A percentile compares a stretch with the other conserved stretches of the same genome.
Evolutionary conservation across 2,113 vertebrate genomes (phyloP).

Genomic region (Gasterosteus nipponicus): DNA sequence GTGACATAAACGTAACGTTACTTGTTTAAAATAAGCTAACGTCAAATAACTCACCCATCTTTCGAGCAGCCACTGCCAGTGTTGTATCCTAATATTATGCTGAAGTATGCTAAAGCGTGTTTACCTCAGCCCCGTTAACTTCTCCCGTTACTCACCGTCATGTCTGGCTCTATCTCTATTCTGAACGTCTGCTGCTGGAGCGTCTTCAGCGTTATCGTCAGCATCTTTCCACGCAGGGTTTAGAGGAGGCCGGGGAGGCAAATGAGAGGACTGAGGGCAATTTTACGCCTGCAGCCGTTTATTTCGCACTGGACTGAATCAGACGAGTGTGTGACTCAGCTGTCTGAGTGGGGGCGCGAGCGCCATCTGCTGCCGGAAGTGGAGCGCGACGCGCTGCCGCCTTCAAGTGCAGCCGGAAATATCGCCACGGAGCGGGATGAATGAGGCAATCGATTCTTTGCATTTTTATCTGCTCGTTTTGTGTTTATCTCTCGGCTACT

Average conservation of each 20-base stretch:
- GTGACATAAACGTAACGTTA: neutral
- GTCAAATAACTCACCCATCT: neutral
- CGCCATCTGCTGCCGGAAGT: constrained; percentile 70
- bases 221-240: constrained; percentile 63
- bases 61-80: neutral
- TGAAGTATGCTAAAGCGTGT: constrained; percentile 30
- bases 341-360: constrained; percentile 59
- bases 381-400: constrained; percentile 30
- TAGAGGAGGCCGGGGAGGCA: constrained; percentile 16
- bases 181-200: constrained; percentile 84
- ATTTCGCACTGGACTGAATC: constrained; percentile 15
- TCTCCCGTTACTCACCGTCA: constrained; percentile 76
- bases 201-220: constrained; percentile 83
- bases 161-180: constrained; percentile 77
- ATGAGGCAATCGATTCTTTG: no score
- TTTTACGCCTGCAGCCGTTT: constrained; percentile 45
- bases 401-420: constrained; percentile 37
- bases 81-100: neutral
- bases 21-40: neutral
- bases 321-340: constrained; percentile 81
- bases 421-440: neutral
- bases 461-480: neutral
- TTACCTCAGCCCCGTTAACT: constrained; percentile 67
- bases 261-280: neutral
- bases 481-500: neutral